These are phyloP conservation scores for Coracopsis vasa DNA, from an alignment of 2,113 vertebrate genomes.

Conservation along the genomic window DNA sequence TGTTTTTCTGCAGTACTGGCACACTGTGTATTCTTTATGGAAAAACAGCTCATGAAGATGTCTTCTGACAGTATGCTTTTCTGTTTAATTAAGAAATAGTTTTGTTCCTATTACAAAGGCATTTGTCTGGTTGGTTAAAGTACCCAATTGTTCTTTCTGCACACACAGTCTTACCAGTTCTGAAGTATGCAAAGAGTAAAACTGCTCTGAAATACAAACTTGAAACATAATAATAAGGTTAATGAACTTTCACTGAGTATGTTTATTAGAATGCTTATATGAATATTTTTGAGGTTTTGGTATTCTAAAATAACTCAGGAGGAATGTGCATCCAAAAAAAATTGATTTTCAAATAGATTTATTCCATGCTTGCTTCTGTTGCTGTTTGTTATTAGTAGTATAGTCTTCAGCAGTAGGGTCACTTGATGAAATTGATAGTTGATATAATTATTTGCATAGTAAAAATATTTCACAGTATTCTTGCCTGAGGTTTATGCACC, in stretches of 20 bases:
- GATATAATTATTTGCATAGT: slow-evolving; percentile 22
- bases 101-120: background rate
- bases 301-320: background rate
- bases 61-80: background rate
- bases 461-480: slow-evolving; percentile 26
- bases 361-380: background rate
- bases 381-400: background rate
- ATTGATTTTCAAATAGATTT: slow-evolving; percentile 18
- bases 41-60: background rate
- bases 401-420: background rate
- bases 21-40: background rate
- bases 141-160: background rate
- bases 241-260: background rate
- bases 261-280: background rate
- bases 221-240: background rate
- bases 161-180: background rate
- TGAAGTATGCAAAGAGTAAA: background rate
- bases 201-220: background rate
- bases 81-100: background rate
- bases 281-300: slow-evolving; percentile 1
- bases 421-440: slow-evolving; percentile 1
- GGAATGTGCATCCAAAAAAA: background rate
- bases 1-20: background rate
- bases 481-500: slow-evolving; percentile 7
- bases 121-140: background rate